Evolutionary conservation across 2,797 vertebrate species (phyloP).

Genomic region (Enteromius unitaeniatus): DNA sequence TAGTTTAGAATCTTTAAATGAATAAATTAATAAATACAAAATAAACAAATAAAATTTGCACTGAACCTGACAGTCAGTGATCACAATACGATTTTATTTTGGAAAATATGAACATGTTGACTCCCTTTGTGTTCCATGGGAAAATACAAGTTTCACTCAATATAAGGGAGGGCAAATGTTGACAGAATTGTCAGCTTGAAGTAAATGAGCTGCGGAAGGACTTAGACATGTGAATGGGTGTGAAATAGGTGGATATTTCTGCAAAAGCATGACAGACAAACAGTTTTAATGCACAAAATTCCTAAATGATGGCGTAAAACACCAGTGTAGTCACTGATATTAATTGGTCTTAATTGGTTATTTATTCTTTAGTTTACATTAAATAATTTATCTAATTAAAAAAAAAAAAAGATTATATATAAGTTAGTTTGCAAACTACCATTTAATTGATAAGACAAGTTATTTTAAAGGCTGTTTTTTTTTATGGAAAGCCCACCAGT

Average conservation of each 20-base stretch:
- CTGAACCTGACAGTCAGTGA: neutral
- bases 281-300: neutral
- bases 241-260: neutral
- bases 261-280: neutral
- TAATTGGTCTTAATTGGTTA: neutral
- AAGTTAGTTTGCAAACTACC: neutral
- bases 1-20: neutral
- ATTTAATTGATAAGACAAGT: neutral
- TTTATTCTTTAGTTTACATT: neutral
- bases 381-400: neutral
- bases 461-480: neutral
- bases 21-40: neutral
- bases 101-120: neutral
- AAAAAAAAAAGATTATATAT: no score
- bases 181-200: neutral
- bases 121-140: neutral
- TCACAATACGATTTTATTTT: neutral
- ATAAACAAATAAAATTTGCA: neutral
- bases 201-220: neutral
- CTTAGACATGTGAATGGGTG: conserved; percentile 5
- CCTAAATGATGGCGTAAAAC: no score
- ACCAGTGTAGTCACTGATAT: neutral
- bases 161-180: neutral
- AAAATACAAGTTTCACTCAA: conserved; percentile 18
- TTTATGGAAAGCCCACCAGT: no score